Conservation (phyloP, 2,888 invertebrate species). For the Oligia strigilis region DNA sequence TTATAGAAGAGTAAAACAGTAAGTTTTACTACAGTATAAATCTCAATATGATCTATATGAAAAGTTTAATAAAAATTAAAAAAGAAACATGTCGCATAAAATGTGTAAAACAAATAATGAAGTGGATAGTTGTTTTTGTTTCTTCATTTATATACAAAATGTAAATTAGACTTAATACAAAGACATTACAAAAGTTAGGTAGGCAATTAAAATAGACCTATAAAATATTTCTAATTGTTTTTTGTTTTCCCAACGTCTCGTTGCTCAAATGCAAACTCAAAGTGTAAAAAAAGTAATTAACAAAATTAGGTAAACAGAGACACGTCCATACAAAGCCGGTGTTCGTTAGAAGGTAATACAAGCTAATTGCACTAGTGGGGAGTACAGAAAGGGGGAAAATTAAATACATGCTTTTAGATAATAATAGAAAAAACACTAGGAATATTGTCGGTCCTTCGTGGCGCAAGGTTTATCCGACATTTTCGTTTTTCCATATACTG, state of each 20-base stretch:
- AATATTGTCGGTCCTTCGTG: constrained; percentile 36
- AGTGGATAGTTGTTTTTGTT: background rate
- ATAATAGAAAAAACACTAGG: constrained; percentile 31
- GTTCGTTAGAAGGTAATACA: constrained; percentile 75
- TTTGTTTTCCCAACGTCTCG: constrained; percentile 82
- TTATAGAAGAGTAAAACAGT: background rate
- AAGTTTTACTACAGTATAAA: background rate
- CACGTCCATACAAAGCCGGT: constrained; percentile 86
- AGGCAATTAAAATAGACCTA: background rate
- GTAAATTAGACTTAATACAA: too few species aligned
- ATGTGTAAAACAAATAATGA: background rate
- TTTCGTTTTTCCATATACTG: constrained; percentile 16
- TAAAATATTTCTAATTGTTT: background rate
- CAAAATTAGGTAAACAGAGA: constrained; percentile 75
- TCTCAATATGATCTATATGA: too few species aligned
- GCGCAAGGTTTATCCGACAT: constrained; percentile 36
- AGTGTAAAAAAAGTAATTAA: constrained; percentile 75
- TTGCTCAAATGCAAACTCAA: constrained; percentile 86
- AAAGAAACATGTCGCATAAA: background rate
- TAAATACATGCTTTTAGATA: constrained; percentile 74
- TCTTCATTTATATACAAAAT: background rate
- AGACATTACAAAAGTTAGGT: background rate
- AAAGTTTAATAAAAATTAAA: background rate
- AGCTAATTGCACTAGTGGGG: constrained; percentile 66
- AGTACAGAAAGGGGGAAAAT: constrained; percentile 48